Evolutionary conservation across 2,888 invertebrate species (phyloP), one percentile per base, ranked within the genome.

Genomic region (Ptilodon capucinus): DNA sequence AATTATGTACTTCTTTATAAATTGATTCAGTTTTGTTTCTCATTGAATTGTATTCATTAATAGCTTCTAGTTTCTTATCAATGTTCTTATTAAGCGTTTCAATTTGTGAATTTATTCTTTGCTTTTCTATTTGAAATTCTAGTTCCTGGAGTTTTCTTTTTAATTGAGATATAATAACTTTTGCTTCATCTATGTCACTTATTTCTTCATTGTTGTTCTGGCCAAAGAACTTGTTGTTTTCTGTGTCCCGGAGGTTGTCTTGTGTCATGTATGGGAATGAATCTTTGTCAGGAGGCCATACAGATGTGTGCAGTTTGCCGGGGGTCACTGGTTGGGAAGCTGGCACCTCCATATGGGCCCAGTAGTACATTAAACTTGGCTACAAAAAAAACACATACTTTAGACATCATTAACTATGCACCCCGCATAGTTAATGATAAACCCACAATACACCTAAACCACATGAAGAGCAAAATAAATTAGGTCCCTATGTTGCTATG

Each of bases 341-440:
- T 45, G 94, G 93, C 40, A 92, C 86, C 82, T 96, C 96, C 57
- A 95, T 95, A 78, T 96, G 95, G 18, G 96, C 93, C 97, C 97
- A 98, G 79, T 95, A 96, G 86, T 98, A 98, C 95, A 97, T 97
- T 74, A 96, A 93, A 84, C 95, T 96, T 50, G 96, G 95, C 97
- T 97, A 86, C 25, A 93, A 86, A 63, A 21, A 19, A 62, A 9
- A 48, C 40, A 11, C 42, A 36, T 25, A 42, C 8, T 36, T n/a
- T 28, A n/a, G n/a, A n/a, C n/a, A n/a, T n/a, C n/a, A n/a, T n/a
- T n/a, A n/a, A n/a, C n/a, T n/a, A n/a, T n/a, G n/a, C n/a, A n/a
- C n/a, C n/a, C n/a, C n/a, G n/a, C n/a, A n/a, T n/a, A n/a, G n/a
- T n/a, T n/a, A n/a, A n/a, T n/a, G n/a, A n/a, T n/a, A n/a, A n/a